These are phyloP conservation scores for Dendrocincla fuliginosa DNA, from an alignment of 2,797 vertebrate genomes.

Conservation along the genomic window DNA sequence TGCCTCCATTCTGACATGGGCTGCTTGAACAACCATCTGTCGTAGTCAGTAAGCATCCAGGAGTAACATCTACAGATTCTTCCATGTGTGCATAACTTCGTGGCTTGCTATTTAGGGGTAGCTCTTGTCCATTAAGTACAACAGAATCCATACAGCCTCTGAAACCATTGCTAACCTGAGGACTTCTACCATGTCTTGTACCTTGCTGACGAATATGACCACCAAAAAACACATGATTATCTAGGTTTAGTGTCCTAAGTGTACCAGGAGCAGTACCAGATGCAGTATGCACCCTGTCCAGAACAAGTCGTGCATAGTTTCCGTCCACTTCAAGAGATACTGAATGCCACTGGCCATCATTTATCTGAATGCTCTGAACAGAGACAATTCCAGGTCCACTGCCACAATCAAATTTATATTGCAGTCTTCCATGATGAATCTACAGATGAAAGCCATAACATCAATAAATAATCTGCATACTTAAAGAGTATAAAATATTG, in stretches of 20 bases:
- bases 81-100: slow-evolving; percentile 86
- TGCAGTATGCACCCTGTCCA: slow-evolving; percentile 92
- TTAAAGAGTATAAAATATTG: not conserved
- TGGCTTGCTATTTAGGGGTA: slow-evolving; percentile 88
- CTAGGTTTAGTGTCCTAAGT: slow-evolving; percentile 93
- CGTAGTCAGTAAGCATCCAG: slow-evolving; percentile 85
- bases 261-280: slow-evolving; percentile 93
- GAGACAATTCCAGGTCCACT: slow-evolving; percentile 95
- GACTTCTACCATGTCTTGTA: slow-evolving; percentile 82
- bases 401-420: slow-evolving; percentile 98
- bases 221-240: slow-evolving; percentile 91
- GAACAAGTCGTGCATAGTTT: slow-evolving; percentile 91
- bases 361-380: slow-evolving; percentile 93
- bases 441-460: slow-evolving; percentile 52
- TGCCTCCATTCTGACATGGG: slow-evolving; percentile 91
- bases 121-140: slow-evolving; percentile 88
- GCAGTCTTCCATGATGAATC: slow-evolving; percentile 93
- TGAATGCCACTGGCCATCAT: slow-evolving; percentile 95
- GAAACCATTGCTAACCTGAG: slow-evolving; percentile 87
- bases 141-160: slow-evolving; percentile 93
- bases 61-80: slow-evolving; percentile 87
- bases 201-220: slow-evolving; percentile 88
- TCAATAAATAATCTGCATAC: not conserved
- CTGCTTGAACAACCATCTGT: slow-evolving; percentile 89
- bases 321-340: slow-evolving; percentile 94